Conservation (phyloP, 37 sponge, comb jelly and placozoan genomes). For the Trichoplax adhaerens region DNA sequence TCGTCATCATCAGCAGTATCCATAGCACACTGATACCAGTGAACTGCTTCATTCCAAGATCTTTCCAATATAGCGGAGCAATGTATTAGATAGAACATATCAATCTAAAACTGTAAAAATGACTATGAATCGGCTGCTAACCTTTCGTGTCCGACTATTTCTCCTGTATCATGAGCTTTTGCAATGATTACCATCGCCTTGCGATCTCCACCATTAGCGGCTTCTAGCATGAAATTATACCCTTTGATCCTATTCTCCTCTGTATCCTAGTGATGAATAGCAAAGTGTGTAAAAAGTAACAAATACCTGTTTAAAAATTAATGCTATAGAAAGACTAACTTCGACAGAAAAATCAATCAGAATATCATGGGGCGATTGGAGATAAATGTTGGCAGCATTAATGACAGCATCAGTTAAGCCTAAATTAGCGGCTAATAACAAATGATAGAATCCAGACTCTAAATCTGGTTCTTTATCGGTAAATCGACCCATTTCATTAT, state of each 20-base stretch:
- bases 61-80: background rate
- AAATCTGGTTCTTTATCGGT: constrained; percentile 27
- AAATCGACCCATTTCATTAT: constrained; percentile 61
- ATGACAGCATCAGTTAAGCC: background rate
- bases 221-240: constrained; percentile 19
- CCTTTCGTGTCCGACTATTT: background rate
- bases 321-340: constrained; percentile 5
- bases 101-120: too few species aligned
- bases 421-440: constrained; percentile 41
- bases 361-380: constrained; percentile 43
- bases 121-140: too few species aligned
- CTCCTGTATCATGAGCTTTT: constrained; percentile 26
- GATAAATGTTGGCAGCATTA: constrained; percentile 19
- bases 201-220: constrained; percentile 30
- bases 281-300: background rate
- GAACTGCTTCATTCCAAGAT: constrained; percentile 28
- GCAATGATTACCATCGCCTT: constrained; percentile 39
- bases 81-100: too few species aligned
- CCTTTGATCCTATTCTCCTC: constrained; percentile 23
- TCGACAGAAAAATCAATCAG: constrained; percentile 23
- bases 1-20: constrained; percentile 1
- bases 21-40: constrained; percentile 44
- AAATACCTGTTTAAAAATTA: background rate
- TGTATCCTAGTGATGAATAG: constrained; percentile 14
- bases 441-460: constrained; percentile 33